A percentile compares a stretch with the other conserved stretches of the same genome.
phyloP scores from a whole-genome alignment of 2,797 vertebrate genomes.

The Eospalax fontanierii region DNA sequence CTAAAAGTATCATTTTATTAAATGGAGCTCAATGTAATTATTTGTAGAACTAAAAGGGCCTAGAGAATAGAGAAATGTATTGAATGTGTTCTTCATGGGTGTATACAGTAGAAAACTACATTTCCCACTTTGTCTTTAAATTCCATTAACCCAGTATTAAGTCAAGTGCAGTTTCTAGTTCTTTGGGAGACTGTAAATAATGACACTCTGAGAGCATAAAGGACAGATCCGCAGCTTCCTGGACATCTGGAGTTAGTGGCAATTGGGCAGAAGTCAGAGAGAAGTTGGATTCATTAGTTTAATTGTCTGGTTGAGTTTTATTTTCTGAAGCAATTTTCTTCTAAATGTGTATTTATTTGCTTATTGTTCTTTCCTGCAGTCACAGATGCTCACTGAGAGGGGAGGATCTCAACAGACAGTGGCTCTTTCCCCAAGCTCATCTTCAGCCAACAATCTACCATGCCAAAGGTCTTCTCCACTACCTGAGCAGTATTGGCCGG shows the following conservation, averaged over 20 bases:
- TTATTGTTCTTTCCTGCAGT: slow-evolving; percentile 86
- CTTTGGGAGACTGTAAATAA: not conserved
- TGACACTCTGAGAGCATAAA: not conserved
- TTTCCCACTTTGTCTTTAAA: not conserved
- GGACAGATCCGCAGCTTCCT: slow-evolving; percentile 29
- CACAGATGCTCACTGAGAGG: slow-evolving; percentile 95
- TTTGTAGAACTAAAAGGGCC: not conserved
- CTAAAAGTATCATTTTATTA: not conserved
- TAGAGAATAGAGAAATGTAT: not conserved
- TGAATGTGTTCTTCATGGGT: not conserved
- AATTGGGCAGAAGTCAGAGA: slow-evolving; percentile 43
- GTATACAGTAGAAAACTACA: not conserved
- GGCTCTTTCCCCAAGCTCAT: slow-evolving; percentile 90
- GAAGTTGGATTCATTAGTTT: slow-evolving; percentile 45
- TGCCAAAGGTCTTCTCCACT: slow-evolving; percentile 95
- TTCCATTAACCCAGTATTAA: not conserved
- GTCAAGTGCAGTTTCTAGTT: not conserved
- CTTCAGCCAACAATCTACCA: slow-evolving; percentile 97
- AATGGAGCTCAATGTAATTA: not conserved
- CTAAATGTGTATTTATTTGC: not conserved
- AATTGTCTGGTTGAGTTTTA: slow-evolving; percentile 48
- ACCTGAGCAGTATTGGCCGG: slow-evolving; percentile 92
- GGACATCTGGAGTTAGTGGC: slow-evolving; percentile 19
- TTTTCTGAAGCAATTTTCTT: slow-evolving; percentile 56
- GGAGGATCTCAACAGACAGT: slow-evolving; percentile 96